Percentiles rank a stretch among this genome's conserved stretches.
These are phyloP conservation scores for Diarsia dahlii DNA, from an alignment of 2,888 invertebrate genomes.

Conservation along the genomic window DNA sequence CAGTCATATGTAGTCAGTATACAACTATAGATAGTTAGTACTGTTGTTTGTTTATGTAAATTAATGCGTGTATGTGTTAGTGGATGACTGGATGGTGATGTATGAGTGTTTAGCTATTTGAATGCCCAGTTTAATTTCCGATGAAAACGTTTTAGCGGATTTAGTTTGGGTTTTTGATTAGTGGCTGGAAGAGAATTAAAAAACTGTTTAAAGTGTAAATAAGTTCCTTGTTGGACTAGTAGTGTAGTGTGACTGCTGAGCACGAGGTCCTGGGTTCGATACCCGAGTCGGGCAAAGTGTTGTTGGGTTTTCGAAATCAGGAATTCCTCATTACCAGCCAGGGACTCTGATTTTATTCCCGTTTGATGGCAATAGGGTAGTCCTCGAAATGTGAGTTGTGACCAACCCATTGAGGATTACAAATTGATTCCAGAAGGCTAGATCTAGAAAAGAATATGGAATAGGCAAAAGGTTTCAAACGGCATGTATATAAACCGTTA, in stretches of 20 bases:
- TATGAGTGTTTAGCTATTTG: background rate
- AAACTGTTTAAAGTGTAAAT: background rate
- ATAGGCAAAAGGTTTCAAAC: background rate
- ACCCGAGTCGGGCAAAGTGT: too few species aligned
- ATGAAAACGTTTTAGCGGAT: slow-evolving; percentile 3
- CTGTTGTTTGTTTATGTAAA: slow-evolving; percentile 56
- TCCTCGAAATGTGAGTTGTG: too few species aligned
- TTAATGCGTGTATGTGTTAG: slow-evolving; percentile 15
- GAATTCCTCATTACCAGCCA: too few species aligned
- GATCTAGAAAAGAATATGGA: background rate
- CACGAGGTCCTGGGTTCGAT: background rate
- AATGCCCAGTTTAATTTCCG: slow-evolving; percentile 3
- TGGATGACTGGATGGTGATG: background rate
- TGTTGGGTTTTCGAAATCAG: too few species aligned
- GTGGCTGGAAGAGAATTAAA: background rate
- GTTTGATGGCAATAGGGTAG: too few species aligned
- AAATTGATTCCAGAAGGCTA: too few species aligned
- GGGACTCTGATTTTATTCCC: too few species aligned
- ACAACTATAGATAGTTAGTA: slow-evolving; percentile 11
- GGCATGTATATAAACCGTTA: too few species aligned
- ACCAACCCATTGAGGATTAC: too few species aligned
- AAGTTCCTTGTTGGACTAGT: background rate
- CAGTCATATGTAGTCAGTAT: slow-evolving; percentile 34
- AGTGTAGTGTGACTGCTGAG: too few species aligned
- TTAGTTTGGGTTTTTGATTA: background rate